These are phyloP conservation scores for Brachyalestes nurse DNA, from an alignment of 2,797 vertebrate genomes.

Conservation along the genomic window DNA sequence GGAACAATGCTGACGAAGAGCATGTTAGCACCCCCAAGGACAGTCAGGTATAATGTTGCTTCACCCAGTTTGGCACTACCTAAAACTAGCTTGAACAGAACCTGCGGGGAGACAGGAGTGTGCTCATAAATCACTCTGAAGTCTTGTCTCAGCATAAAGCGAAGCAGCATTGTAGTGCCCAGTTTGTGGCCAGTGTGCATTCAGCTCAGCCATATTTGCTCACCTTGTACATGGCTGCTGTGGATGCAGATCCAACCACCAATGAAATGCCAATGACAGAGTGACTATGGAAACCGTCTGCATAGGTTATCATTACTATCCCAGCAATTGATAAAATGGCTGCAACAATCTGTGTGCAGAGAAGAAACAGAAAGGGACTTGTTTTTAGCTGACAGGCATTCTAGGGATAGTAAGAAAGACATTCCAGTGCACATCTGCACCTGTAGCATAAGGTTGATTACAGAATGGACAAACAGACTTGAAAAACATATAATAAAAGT, in stretches of 20 bases:
- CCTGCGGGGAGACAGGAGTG: constrained; percentile 65
- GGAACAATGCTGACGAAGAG: constrained; percentile 83
- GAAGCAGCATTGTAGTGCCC: neutral
- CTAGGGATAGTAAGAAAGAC: neutral
- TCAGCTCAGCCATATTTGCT: neutral
- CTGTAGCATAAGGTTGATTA: no score
- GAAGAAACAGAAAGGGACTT: neutral
- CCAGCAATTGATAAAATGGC: constrained; percentile 87
- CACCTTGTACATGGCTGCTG: constrained; percentile 87
- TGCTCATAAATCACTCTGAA: constrained; percentile 22
- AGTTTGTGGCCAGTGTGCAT: neutral
- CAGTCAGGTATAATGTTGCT: constrained; percentile 83
- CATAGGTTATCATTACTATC: constrained; percentile 88
- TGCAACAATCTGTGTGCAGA: constrained; percentile 81
- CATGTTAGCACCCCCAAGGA: constrained; percentile 82
- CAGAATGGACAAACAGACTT: no score
- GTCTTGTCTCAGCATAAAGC: constrained; percentile 18
- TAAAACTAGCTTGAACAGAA: constrained; percentile 85
- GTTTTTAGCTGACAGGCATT: neutral
- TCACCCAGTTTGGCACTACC: constrained; percentile 86
- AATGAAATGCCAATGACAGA: constrained; percentile 85
- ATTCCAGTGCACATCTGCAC: no score
- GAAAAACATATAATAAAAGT: neutral
- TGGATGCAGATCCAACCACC: constrained; percentile 84
- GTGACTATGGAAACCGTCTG: constrained; percentile 86